phyloP scores from a whole-genome alignment of 2,113 vertebrate genomes.

The Trematomus loennbergii region DNA sequence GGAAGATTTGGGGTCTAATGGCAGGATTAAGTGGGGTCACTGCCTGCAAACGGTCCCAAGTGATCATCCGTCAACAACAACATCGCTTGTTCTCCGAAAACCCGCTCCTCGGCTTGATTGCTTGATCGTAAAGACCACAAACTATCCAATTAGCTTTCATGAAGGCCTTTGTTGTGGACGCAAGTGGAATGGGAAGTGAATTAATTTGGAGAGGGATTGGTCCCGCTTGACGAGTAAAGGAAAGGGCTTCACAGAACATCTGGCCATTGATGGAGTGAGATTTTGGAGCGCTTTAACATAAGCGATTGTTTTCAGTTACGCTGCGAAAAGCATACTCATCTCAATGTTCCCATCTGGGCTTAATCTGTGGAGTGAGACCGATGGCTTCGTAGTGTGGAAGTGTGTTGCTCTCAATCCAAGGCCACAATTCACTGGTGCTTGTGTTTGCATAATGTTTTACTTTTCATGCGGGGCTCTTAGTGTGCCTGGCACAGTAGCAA shows the following conservation, averaged over 20 bases:
- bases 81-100: conserved; percentile 49
- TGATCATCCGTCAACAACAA: conserved; percentile 61
- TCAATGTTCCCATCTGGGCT: conserved; percentile 81
- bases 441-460: conserved; percentile 43
- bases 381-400: conserved; percentile 41
- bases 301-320: conserved; percentile 77
- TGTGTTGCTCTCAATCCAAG: conserved; percentile 38
- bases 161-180: conserved; percentile 72
- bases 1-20: conserved; percentile 62
- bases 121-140: conserved; percentile 60
- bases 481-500: conserved; percentile 44
- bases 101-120: conserved; percentile 27
- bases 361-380: conserved; percentile 69
- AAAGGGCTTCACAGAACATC: conserved; percentile 75
- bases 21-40: conserved; percentile 74
- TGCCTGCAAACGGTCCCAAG: conserved; percentile 59
- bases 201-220: conserved; percentile 68
- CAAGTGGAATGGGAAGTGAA: conserved; percentile 72
- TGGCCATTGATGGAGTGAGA: conserved; percentile 72
- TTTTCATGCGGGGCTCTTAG: conserved; percentile 38
- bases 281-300: conserved; percentile 79
- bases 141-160: conserved; percentile 70
- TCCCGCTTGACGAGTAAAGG: conserved; percentile 61
- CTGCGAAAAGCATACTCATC: conserved; percentile 77
- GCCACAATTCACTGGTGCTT: conserved; percentile 45